Percentiles rank a stretch among this genome's conserved stretches.
phyloP scores from a whole-genome alignment of 2,113 vertebrate genomes.

The Rhizomys pruinosus region DNA sequence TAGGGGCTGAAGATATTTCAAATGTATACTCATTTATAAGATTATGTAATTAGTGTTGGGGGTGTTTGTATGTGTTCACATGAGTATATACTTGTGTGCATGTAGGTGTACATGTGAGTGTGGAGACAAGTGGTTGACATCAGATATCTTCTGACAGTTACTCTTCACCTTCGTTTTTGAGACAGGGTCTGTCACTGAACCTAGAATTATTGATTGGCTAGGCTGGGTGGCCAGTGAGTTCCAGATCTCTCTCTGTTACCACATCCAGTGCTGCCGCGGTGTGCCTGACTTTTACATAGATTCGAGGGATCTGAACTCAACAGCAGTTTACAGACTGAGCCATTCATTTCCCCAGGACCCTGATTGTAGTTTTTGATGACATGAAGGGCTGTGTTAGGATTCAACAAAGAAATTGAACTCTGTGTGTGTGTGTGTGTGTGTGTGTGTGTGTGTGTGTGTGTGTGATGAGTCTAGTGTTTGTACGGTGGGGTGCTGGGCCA shows the following conservation, averaged over 20 bases:
- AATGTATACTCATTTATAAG: neutral
- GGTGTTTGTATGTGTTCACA: neutral
- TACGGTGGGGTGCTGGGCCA: neutral
- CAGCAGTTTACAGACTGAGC: neutral
- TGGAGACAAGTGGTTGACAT: neutral
- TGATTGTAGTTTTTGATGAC: neutral
- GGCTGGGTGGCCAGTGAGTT: neutral
- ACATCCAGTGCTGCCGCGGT: neutral
- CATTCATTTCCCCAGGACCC: neutral
- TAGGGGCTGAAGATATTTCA: neutral
- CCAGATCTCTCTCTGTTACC: neutral
- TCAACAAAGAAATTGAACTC: conserved; percentile 4
- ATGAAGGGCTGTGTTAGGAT: neutral
- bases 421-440: neutral
- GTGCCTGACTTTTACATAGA: neutral
- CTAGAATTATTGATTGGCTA: neutral
- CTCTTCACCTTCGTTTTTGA: neutral
- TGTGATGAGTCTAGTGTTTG: neutral
- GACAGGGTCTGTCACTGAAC: neutral
- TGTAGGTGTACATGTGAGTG: too few relatives aligned
- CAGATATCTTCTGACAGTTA: neutral
- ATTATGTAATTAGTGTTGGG: neutral
- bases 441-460: neutral
- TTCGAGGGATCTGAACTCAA: neutral
- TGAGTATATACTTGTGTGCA: neutral